Evolutionary conservation across 2,888 invertebrate species (phyloP).

Genomic region (Athetis lepigone): DNA sequence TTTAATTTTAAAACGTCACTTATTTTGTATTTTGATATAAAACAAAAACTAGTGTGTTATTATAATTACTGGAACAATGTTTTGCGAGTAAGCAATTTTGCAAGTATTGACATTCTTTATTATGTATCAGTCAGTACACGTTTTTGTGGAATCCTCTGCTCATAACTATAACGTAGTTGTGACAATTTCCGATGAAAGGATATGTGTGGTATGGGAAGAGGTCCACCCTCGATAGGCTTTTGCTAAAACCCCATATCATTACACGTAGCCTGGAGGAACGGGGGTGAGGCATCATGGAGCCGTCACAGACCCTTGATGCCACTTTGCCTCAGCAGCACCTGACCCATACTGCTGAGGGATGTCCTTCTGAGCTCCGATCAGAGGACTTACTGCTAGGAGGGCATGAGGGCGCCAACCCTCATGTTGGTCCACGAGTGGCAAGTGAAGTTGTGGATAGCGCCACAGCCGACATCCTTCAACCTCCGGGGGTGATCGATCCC

Average conservation of each 20-base stretch:
- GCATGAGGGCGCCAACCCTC: constrained; percentile 1
- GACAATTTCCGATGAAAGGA: neutral
- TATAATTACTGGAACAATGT: no score
- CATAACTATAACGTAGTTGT: no score
- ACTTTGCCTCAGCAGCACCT: neutral
- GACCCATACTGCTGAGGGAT: neutral
- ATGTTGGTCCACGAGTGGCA: neutral
- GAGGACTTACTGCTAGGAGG: neutral
- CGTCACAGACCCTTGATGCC: constrained; percentile 40
- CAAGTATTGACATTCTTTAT: no score
- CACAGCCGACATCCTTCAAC: no score
- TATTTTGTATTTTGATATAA: no score
- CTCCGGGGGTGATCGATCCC: no score
- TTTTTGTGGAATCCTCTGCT: no score
- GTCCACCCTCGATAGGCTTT: constrained; percentile 20
- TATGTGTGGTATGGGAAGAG: constrained; percentile 16
- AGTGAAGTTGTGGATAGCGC: neutral
- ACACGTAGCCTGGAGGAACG: constrained; percentile 25
- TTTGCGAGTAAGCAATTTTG: no score
- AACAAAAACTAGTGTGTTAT: no score
- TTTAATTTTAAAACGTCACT: no score
- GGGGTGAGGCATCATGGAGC: constrained; percentile 44
- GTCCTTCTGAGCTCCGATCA: neutral
- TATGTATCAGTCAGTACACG: no score
- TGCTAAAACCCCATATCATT: constrained; percentile 4